Evolutionary conservation across 2,888 invertebrate species (phyloP).

Genomic region (Ichneumoninae sp.): DNA sequence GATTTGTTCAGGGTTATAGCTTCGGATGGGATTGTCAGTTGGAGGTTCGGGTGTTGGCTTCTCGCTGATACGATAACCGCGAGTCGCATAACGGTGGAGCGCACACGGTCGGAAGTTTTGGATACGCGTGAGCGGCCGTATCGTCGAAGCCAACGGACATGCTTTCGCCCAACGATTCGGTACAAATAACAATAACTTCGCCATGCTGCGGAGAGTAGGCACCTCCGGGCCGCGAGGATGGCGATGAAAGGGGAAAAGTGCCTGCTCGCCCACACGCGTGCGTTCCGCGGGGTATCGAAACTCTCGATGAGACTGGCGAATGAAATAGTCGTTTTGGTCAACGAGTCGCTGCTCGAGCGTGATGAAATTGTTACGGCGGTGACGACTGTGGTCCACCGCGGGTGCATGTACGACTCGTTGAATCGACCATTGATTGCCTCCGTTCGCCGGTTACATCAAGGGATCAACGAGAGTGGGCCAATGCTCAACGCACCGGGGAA

Average conservation of each 20-base stretch:
- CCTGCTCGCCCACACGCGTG: not conserved
- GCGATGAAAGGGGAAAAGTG: slow-evolving; percentile 10
- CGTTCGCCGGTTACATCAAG: slow-evolving; percentile 72
- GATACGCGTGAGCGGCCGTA: slow-evolving; percentile 27
- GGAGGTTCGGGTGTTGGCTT: slow-evolving; percentile 9
- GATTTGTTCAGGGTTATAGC: slow-evolving; percentile 9
- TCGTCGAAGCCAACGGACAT: slow-evolving; percentile 34
- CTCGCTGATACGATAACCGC: slow-evolving; percentile 18
- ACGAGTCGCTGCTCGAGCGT: slow-evolving; percentile 68
- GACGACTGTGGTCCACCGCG: slow-evolving; percentile 53
- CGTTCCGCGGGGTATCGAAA: slow-evolving; percentile 27
- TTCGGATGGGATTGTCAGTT: not conserved
- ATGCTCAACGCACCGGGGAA: not conserved
- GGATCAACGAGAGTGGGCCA: slow-evolving; percentile 21
- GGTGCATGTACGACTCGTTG: slow-evolving; percentile 63
- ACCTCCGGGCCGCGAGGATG: not conserved
- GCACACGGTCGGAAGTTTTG: slow-evolving; percentile 1
- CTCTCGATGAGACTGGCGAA: slow-evolving; percentile 44
- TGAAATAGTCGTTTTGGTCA: slow-evolving; percentile 69
- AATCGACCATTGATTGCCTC: slow-evolving; percentile 74
- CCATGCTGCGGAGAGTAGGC: not conserved
- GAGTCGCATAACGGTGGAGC: not conserved
- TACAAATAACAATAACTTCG: slow-evolving; percentile 1
- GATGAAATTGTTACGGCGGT: slow-evolving; percentile 74
- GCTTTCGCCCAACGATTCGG: slow-evolving; percentile 9